phyloP scores from a whole-genome alignment of 2,888 invertebrate genomes.

The Aelia acuminata region DNA sequence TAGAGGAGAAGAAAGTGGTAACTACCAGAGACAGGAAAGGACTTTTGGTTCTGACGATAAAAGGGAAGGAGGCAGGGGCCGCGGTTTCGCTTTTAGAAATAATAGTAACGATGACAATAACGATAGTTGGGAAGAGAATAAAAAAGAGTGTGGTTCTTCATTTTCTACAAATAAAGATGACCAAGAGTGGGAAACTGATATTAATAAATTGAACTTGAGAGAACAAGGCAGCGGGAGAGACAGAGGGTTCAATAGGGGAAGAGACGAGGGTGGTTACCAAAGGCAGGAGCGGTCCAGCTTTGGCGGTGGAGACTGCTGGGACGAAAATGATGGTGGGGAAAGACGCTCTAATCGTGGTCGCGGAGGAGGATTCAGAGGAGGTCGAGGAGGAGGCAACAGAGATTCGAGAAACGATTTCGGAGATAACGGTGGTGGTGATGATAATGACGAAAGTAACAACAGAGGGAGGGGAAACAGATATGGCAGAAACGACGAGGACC shows the following conservation, averaged over 20 bases:
- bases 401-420: slow-evolving; percentile 47
- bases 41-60: background rate
- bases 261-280: slow-evolving; percentile 27
- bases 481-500: slow-evolving; percentile 61
- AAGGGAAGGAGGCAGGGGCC: background rate
- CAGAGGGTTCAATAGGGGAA: background rate
- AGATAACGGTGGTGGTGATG: background rate
- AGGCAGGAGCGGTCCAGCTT: background rate
- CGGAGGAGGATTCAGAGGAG: slow-evolving; percentile 53
- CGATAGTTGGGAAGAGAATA: background rate
- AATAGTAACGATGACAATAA: background rate
- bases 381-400: slow-evolving; percentile 57
- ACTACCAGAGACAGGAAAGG: slow-evolving; percentile 3
- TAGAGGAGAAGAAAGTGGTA: background rate
- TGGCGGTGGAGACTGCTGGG: background rate
- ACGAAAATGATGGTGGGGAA: background rate
- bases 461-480: slow-evolving; percentile 62
- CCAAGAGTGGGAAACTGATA: background rate
- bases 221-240: background rate
- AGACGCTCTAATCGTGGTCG: background rate
- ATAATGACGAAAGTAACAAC: slow-evolving; percentile 64
- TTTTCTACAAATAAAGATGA: background rate
- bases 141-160: background rate
- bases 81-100: background rate
- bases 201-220: background rate